A percentile compares a stretch with the other conserved stretches of the same genome.
phyloP scores from a whole-genome alignment of 2,797 vertebrate species.

The Diceros bicornis region DNA sequence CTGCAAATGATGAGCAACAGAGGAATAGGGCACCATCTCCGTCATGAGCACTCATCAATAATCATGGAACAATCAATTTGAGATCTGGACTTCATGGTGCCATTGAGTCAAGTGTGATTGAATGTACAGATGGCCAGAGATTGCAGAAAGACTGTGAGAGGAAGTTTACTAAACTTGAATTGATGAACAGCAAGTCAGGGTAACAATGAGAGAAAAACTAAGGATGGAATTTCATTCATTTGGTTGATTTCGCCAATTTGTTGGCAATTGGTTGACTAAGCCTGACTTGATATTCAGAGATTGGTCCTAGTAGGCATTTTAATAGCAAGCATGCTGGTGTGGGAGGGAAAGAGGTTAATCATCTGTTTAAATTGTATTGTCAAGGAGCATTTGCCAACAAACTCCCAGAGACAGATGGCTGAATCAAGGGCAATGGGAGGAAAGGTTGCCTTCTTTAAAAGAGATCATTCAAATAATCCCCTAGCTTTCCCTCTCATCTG shows the following conservation, averaged over 20 bases:
- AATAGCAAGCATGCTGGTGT: not conserved
- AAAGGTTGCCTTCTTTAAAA: conserved; percentile 59
- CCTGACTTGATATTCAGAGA: conserved; percentile 6
- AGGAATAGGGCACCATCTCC: not conserved
- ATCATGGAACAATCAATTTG: not conserved
- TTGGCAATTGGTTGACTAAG: not conserved
- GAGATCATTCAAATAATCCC: conserved; percentile 34
- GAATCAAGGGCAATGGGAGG: conserved; percentile 50
- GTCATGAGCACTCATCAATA: not conserved
- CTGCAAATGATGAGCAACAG: not conserved
- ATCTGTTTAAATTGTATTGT: conserved; percentile 65
- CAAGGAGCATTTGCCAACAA: conserved; percentile 30
- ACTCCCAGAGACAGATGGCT: conserved; percentile 67
- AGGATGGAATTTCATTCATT: not conserved
- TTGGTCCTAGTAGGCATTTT: conserved; percentile 46
- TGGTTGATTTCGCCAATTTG: conserved; percentile 13
- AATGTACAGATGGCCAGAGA: not conserved
- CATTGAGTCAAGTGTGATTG: not conserved
- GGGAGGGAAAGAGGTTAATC: conserved; percentile 42
- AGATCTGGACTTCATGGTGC: not conserved
- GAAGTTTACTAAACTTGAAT: not conserved
- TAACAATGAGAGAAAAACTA: not conserved
- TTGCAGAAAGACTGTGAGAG: not conserved
- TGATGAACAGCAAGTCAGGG: not conserved
- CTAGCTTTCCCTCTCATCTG: conserved; percentile 35